Evolutionary conservation across 2,797 vertebrate genomes (phyloP).

Genomic region (Hemitrygon akajei): DNA sequence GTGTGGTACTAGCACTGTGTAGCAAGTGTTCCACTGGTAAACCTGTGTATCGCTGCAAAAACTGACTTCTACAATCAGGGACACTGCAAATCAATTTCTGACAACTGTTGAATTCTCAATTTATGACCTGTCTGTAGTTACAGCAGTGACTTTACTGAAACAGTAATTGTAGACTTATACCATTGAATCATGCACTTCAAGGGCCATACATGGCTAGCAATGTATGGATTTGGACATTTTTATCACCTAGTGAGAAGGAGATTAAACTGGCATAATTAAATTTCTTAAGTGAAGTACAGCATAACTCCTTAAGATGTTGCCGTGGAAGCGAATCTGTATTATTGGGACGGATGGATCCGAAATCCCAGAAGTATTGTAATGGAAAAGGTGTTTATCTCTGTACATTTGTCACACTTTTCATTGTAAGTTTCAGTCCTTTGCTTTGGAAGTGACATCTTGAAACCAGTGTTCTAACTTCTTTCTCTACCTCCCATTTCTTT

Average conservation of each 20-base stretch:
- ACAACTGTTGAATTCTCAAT: not conserved
- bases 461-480: not conserved
- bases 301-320: not conserved
- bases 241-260: not conserved
- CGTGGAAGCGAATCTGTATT: not conserved
- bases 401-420: not conserved
- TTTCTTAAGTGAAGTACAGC: not conserved
- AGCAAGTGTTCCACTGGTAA: not conserved
- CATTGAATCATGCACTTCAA: not conserved
- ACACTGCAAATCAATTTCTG: not conserved
- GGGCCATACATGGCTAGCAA: not conserved
- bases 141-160: not conserved
- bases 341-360: not conserved
- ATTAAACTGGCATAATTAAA: not conserved
- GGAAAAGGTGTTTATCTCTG: not conserved
- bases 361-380: not conserved
- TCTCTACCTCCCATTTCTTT: not conserved
- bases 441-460: not conserved
- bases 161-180: not conserved
- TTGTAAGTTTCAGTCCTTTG: not conserved
- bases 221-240: not conserved
- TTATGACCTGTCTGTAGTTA: not conserved
- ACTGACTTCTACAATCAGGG: slow-evolving; percentile 15
- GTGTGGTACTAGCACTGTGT: slow-evolving; percentile 4
- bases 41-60: slow-evolving; percentile 10